Base-by-base conservation (phyloP, 1,140 invertebrate genomes). In the Telenomus remus region DNA sequence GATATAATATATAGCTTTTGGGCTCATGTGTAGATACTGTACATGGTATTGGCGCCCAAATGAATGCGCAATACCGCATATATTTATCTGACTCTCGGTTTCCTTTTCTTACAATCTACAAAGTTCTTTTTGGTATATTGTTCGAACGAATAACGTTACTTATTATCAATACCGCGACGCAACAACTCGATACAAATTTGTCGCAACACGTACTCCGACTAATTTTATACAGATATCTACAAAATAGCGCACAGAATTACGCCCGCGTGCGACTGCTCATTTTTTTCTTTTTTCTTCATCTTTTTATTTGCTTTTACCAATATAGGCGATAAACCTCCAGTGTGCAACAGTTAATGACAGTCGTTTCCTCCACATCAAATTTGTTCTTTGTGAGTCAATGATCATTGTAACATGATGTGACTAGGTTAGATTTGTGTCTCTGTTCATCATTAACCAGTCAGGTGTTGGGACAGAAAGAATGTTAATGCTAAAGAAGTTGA, bases 201-300 rank as follows among this genome's bases (percentile, higher is more conserved):
- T 80, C 72, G 80, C 78, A 69, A 76, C 75, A 79, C 77, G 72
- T 75, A 81, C 79, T 81, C 80, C 70, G 82, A 80, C 81, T 73
- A 84, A 83, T 87, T 86, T 85, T 87, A 86, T 88, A 88, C 86
- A 88, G 79, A 71, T 88, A 88, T 88, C 86, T 88, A 88, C 86
- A 88, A 82, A 79, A 81, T 84, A 84, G 76, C 84, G 81, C 76
- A 75, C 57, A 64, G 50, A n/a, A n/a, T 61, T 42, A 46, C 55
- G 70, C 82, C 65, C 79, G 59, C 79, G 69, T 44, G 60, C 69
- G 80, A 82, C 70, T 54, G 64, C 43, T 50, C n/a, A 39, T 39
- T 9, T 39, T 9, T 44, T 44, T 13, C 1, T 44, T 44, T 13
- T 44, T 12, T 12, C 1, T 44, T 44, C 13, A 4, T 44, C 43